Base-by-base conservation (phyloP, 2,113 vertebrate species). In the Chitala chitala region DNA sequence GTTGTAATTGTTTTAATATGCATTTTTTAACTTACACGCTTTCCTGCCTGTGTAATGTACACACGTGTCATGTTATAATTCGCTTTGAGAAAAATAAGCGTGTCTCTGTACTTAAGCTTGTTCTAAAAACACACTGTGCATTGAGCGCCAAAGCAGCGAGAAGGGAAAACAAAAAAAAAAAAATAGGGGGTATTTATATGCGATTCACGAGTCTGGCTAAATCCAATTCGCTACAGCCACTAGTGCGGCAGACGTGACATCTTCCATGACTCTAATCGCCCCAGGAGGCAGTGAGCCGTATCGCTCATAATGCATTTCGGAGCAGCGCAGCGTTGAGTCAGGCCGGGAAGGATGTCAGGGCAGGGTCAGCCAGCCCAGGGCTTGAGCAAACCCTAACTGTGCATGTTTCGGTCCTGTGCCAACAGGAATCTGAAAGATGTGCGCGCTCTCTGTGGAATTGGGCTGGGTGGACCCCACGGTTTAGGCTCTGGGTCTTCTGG, bases 101-200 rank as follows among this genome's bases (percentile, higher is more conserved):
- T 63, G 38, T 63, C 15, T n/a, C 17, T 38, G 20, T 63, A 33
- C 59, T 63, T 38, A 63, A 63, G 59, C 15, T 29, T 63, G 59
- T 4, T 36, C 31, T 8, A 63, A 61, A 63, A 63, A 33, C 7
- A 17, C 36, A 36, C 59, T 38, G 36, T n/a, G n/a, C n/a, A n/a
- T n/a, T n/a, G n/a, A n/a, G n/a, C n/a, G n/a, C n/a, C n/a, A n/a
- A n/a, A n/a, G n/a, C n/a, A n/a, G n/a, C n/a, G n/a, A n/a, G n/a
- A n/a, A n/a, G n/a, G n/a, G n/a, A n/a, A n/a, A n/a, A n/a, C 33
- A 63, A 63, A 63, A 63, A 22, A 63, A 36, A n/a, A n/a, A n/a
- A n/a, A n/a, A n/a, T n/a, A n/a, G n/a, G n/a, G n/a, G n/a, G n/a
- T 63, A 63, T 63, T 63, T 63, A 29, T 63, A 63, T 63, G 33